A percentile compares a stretch with the other conserved stretches of the same genome.
These are phyloP conservation scores for Drosophila pseudotalamancana DNA, from an alignment of 2,888 invertebrate genomes.

Conservation along the genomic window DNA sequence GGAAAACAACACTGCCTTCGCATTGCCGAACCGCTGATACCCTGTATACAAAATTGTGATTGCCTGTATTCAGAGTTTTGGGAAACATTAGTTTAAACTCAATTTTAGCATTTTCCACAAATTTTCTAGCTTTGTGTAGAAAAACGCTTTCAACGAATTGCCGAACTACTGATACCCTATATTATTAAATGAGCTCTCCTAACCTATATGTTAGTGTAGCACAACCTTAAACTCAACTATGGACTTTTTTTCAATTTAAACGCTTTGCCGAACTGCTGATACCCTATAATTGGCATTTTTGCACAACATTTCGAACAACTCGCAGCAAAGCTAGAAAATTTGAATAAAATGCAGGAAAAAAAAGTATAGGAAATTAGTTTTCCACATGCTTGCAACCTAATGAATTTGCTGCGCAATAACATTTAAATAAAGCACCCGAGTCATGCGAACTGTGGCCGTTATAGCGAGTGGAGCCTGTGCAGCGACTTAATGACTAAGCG, in stretches of 20 bases:
- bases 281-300: too few relatives aligned
- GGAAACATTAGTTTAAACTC: too few relatives aligned
- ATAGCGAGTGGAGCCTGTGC: slow-evolving; percentile 17
- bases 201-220: too few relatives aligned
- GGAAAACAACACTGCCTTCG: not conserved
- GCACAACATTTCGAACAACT: too few relatives aligned
- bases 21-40: slow-evolving; percentile 2
- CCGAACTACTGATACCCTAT: too few relatives aligned
- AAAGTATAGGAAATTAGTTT: not conserved
- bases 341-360: not conserved
- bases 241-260: too few relatives aligned
- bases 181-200: too few relatives aligned
- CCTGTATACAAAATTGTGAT: not conserved
- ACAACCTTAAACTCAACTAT: too few relatives aligned
- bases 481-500: slow-evolving; percentile 36
- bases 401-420: slow-evolving; percentile 9
- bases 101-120: too few relatives aligned
- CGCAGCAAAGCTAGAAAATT: not conserved
- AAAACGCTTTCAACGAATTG: too few relatives aligned
- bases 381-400: slow-evolving; percentile 18
- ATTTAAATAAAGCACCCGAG: slow-evolving; percentile 3
- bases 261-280: too few relatives aligned
- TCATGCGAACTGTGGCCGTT: not conserved
- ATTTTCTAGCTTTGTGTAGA: too few relatives aligned
- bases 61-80: not conserved